Evolutionary conservation across 1,140 invertebrate genomes (phyloP), one percentile per base, ranked within the genome.

Genomic region (Cepaea nemoralis): DNA sequence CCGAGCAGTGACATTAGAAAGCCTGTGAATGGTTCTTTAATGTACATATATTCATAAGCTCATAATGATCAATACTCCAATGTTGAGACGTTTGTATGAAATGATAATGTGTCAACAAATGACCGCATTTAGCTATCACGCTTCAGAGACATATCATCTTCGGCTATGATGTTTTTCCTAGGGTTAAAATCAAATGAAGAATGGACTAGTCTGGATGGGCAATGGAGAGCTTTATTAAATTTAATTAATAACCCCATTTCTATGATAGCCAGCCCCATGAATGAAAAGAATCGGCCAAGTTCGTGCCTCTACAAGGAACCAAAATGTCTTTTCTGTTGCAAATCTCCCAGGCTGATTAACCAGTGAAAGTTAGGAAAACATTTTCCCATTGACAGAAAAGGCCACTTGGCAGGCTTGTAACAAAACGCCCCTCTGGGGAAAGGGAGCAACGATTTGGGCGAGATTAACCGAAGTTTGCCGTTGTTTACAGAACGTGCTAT

Each of bases 321-420:
- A 48, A 8, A 48, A 39, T 27, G 31, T 74, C 42, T 74, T 37
- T 67, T 81, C 37, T 74, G n/a, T n/a, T 42, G 40, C 75, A 77
- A 81, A 63, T 85, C 82, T 69, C 75, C 66, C 6, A 33, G 75
- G 55, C 55, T 77, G 75, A 42, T 63, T 77, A 77, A 63, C 75
- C 63, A 78, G 77, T n/a, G 77, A 78, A 78, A 78, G 77, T 78
- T 78, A 78, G 66, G 77, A 78, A 67, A 78, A 78, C 77, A 78
- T 78, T 78, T 78, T 63, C 77, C 77, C 77, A 78, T 69, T 78
- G 77, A 48, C 40, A 39, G 77, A 67, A 69, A 78, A 63, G 66
- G 77, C 33, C 77, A 67, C 59, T 78, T 78, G 5, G 33, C 63
- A 63, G 42, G 63, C 40, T 35, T 78, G 77, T 78, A 78, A 78